Evolutionary conservation across 2,797 vertebrate species (phyloP).

Genomic region (Ctenosaura bakeri): DNA sequence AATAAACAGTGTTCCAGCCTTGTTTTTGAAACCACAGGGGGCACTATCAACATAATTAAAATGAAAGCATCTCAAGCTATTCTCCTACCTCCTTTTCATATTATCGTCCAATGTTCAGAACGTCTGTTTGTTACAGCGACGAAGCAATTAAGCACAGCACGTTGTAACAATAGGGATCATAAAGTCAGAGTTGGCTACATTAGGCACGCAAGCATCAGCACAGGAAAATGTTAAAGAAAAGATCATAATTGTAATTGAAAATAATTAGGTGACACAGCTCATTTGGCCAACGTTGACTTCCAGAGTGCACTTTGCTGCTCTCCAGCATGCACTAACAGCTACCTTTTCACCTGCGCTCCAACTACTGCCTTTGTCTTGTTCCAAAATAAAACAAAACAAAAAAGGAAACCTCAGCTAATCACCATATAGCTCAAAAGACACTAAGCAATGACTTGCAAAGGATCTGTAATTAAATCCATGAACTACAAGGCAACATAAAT

Average conservation of each 20-base stretch:
- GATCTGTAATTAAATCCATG: not conserved
- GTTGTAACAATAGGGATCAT: conserved; percentile 84
- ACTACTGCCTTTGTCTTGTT: not conserved
- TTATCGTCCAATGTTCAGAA: conserved; percentile 86
- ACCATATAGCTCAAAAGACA: not conserved
- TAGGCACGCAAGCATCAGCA: conserved; percentile 84
- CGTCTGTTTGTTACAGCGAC: conserved; percentile 84
- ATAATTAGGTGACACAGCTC: conserved; percentile 88
- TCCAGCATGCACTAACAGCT: conserved; percentile 54
- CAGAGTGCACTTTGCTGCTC: conserved; percentile 43
- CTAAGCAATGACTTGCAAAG: not conserved
- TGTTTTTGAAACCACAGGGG: conserved; percentile 80
- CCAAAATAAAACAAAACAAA: not conserved
- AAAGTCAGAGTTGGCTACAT: conserved; percentile 83
- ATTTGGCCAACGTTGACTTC: conserved; percentile 74
- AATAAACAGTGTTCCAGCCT: conserved; percentile 76
- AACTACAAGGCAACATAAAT: not conserved
- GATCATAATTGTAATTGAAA: conserved; percentile 85
- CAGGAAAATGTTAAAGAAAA: conserved; percentile 84
- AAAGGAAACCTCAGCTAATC: not conserved
- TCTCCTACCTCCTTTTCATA: conserved; percentile 77
- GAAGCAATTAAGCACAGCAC: conserved; percentile 88
- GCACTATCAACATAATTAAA: conserved; percentile 83
- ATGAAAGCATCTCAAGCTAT: conserved; percentile 81
- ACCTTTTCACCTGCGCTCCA: conserved; percentile 65